These are phyloP conservation scores for Mythimna vitellina DNA, from an alignment of 2,888 invertebrate genomes.

Conservation along the genomic window DNA sequence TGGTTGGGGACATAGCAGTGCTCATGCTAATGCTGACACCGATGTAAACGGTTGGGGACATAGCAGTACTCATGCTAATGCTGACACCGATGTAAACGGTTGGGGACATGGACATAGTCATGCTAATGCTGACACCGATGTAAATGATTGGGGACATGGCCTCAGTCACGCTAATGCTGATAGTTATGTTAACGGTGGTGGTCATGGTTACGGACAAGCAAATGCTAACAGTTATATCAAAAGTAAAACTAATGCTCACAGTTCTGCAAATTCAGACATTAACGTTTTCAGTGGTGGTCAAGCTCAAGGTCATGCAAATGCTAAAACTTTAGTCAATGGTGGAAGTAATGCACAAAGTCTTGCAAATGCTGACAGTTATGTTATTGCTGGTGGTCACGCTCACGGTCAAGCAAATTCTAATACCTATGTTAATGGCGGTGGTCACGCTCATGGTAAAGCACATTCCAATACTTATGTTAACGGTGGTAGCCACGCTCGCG, in stretches of 20 bases:
- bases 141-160: background rate
- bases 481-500: background rate
- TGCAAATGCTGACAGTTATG: background rate
- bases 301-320: background rate
- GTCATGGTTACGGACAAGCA: background rate
- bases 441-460: too few species aligned
- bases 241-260: background rate
- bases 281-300: rapidly evolving
- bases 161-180: background rate
- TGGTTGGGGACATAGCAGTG: background rate
- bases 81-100: background rate
- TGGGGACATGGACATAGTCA: background rate
- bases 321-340: rapidly evolving
- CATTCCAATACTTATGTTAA: background rate
- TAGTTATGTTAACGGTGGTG: rapidly evolving
- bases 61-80: background rate
- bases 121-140: background rate
- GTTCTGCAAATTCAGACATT: background rate
- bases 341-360: background rate
- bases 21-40: background rate
- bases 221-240: background rate
- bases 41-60: background rate
- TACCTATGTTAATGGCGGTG: rapidly evolving
- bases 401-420: background rate
- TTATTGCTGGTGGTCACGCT: background rate